phyloP scores from a whole-genome alignment of 2,113 vertebrate genomes.

The Brachyistius frenatus region DNA sequence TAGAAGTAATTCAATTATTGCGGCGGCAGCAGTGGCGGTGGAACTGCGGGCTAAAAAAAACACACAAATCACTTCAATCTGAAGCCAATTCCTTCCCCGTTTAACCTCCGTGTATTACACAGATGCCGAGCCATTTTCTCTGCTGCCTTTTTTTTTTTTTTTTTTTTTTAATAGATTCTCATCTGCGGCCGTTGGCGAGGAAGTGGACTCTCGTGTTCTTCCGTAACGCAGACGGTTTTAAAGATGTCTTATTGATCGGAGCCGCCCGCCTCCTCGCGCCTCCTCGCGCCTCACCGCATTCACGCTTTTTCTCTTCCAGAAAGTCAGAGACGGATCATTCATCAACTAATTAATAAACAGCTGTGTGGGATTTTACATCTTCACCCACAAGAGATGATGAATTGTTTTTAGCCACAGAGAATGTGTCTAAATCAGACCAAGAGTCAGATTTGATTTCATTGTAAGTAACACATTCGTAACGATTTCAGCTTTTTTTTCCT shows the following conservation, averaged over 20 bases:
- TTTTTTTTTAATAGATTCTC: conserved; percentile 60
- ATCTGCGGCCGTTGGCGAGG: conserved; percentile 51
- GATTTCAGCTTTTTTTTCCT: no score
- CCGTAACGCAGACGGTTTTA: conserved; percentile 35
- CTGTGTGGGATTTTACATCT: conserved; percentile 3
- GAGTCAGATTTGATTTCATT: no score
- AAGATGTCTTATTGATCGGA: conserved; percentile 14
- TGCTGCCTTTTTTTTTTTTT: background rate
- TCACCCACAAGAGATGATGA: conserved; percentile 11
- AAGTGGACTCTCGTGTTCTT: conserved; percentile 17
- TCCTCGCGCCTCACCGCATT: background rate
- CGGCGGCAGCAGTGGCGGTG: conserved; percentile 33
- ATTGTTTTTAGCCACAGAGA: conserved; percentile 10
- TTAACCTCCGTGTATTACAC: conserved; percentile 71
- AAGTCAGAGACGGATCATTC: conserved; percentile 7
- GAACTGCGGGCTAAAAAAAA: conserved; percentile 73
- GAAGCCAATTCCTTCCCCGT: conserved; percentile 69
- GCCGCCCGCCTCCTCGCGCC: background rate
- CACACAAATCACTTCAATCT: conserved; percentile 77
- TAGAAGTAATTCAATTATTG: conserved; percentile 76
- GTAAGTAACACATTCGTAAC: no score
- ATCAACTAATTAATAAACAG: conserved; percentile 15
- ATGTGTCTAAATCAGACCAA: background rate
- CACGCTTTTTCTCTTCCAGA: background rate
- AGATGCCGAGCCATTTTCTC: conserved; percentile 52